phyloP scores from a whole-genome alignment of 2,113 vertebrate species.

The Laticauda laticaudata region DNA sequence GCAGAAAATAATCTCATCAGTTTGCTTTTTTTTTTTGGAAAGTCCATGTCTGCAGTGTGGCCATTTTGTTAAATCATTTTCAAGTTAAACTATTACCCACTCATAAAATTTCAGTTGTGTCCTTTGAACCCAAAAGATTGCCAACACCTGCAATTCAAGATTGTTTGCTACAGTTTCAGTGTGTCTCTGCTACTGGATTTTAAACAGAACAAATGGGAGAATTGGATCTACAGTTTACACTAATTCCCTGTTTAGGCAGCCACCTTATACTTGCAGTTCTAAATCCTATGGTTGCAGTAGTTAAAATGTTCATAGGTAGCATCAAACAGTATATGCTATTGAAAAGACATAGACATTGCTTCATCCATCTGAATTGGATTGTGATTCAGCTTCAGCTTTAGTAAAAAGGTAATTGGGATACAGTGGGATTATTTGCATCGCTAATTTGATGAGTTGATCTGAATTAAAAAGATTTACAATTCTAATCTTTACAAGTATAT shows the following conservation, averaged over 20 bases:
- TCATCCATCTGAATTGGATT: neutral
- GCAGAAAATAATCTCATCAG: neutral
- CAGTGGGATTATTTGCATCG: constrained; percentile 15
- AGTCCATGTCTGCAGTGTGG: neutral
- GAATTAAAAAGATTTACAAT: constrained; percentile 10
- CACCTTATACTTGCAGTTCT: neutral
- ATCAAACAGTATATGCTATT: neutral
- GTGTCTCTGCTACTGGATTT: neutral
- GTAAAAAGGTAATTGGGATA: neutral
- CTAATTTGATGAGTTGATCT: neutral
- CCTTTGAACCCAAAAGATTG: neutral
- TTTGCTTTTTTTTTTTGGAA: neutral
- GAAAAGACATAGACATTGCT: neutral
- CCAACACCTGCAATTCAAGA: neutral
- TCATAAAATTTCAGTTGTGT: neutral
- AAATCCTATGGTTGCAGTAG: neutral
- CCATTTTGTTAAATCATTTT: neutral
- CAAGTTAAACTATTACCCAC: neutral
- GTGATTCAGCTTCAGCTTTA: neutral
- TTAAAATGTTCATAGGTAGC: neutral
- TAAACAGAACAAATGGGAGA: neutral
- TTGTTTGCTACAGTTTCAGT: neutral
- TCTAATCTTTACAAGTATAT: neutral
- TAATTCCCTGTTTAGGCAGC: neutral
- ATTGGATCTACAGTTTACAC: neutral